Conservation (phyloP, 2,888 invertebrate genomes). For the Phalera bucephala region DNA sequence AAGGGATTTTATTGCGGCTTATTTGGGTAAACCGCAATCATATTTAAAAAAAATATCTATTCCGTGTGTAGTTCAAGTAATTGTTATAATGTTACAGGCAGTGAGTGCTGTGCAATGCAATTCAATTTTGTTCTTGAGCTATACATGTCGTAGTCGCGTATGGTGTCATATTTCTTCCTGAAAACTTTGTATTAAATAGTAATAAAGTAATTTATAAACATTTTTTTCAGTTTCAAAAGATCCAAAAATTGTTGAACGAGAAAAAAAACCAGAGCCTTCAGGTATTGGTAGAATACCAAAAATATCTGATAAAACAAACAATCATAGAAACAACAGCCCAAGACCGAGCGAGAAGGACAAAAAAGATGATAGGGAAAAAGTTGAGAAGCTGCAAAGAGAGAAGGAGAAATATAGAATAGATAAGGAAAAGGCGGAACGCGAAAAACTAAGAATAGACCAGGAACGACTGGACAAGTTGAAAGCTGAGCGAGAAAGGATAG, state of each 20-base stretch:
- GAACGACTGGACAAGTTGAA: constrained; percentile 65
- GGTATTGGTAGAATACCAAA: constrained; percentile 81
- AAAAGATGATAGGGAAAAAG: constrained; percentile 38
- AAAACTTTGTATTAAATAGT: no score
- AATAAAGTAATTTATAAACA: no score
- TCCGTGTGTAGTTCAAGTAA: no score
- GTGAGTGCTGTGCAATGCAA: no score
- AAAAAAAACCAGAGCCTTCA: constrained; percentile 52
- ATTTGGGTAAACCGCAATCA: no score
- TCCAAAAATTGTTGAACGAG: constrained; percentile 42
- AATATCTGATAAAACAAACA: constrained; percentile 58
- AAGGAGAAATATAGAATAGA: constrained; percentile 34
- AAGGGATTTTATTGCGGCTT: no score
- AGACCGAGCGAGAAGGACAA: constrained; percentile 45
- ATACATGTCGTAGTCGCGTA: no score
- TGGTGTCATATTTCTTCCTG: no score
- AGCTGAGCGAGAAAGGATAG: constrained; percentile 70
- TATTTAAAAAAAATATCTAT: no score
- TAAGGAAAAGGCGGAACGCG: constrained; percentile 46
- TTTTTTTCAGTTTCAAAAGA: constrained; percentile 56
- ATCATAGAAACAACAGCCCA: constrained; percentile 45
- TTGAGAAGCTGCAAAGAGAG: constrained; percentile 43
- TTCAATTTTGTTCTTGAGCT: no score
- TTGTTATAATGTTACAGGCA: no score
- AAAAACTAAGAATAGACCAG: constrained; percentile 55